Percentiles rank a stretch among this genome's conserved stretches.
Evolutionary conservation across 2,888 invertebrate species (phyloP).

Genomic region (Acleris laterana): DNA sequence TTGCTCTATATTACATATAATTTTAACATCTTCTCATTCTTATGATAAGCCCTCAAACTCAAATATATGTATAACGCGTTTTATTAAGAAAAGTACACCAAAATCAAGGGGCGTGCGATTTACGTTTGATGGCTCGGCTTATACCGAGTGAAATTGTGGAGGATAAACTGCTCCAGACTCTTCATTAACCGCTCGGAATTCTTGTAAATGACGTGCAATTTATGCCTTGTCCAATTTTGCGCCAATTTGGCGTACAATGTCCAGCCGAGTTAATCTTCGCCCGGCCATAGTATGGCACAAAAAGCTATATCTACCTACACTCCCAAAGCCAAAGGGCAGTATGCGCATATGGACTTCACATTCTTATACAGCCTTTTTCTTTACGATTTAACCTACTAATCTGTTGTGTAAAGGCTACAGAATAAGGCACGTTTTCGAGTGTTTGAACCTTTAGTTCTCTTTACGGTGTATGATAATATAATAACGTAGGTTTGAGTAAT

Average conservation of each 20-base stretch:
- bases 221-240: slow-evolving; percentile 71
- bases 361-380: too few species aligned
- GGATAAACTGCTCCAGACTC: slow-evolving; percentile 45
- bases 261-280: slow-evolving; percentile 44
- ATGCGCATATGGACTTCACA: too few species aligned
- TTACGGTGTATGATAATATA: slow-evolving; percentile 46
- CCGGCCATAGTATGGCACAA: slow-evolving; percentile 52
- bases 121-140: too few species aligned
- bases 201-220: slow-evolving; percentile 68
- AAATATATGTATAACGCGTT: too few species aligned
- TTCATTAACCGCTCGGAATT: slow-evolving; percentile 47
- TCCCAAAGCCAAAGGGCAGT: too few species aligned
- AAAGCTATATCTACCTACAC: slow-evolving; percentile 43
- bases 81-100: too few species aligned
- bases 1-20: too few species aligned
- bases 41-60: too few species aligned
- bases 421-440: not conserved
- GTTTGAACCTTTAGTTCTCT: not conserved
- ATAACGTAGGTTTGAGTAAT: slow-evolving; percentile 63
- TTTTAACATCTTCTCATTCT: too few species aligned
- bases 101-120: too few species aligned
- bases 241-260: slow-evolving; percentile 68
- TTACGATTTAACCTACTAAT: not conserved
- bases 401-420: not conserved
- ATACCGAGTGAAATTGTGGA: slow-evolving; percentile 37